A percentile compares a stretch with the other conserved stretches of the same genome.
phyloP scores from a whole-genome alignment of 2,113 vertebrate species.

The Mormyrus iriodes region DNA sequence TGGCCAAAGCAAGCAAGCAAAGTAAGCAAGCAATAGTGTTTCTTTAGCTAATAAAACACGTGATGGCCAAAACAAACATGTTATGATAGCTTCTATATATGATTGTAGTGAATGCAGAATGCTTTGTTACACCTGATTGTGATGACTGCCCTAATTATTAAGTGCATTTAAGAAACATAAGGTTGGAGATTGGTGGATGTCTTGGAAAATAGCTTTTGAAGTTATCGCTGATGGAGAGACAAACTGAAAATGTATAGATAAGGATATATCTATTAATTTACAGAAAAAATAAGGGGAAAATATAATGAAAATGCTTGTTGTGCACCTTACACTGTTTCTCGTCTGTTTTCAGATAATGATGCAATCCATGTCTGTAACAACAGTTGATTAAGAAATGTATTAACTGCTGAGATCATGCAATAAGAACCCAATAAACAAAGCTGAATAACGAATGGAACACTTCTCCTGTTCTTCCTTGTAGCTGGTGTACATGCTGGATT shows the following conservation, averaged over 20 bases:
- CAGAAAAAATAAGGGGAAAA: constrained; percentile 36
- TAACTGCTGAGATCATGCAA: constrained; percentile 59
- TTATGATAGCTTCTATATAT: constrained; percentile 65
- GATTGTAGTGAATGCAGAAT: constrained; percentile 68
- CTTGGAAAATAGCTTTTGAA: constrained; percentile 43
- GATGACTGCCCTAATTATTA: constrained; percentile 60
- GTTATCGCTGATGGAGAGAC: constrained; percentile 45
- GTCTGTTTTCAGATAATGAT: constrained; percentile 25
- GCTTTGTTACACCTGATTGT: constrained; percentile 69
- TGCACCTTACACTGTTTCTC: constrained; percentile 48
- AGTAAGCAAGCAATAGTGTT: constrained; percentile 61
- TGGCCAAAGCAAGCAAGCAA: constrained; percentile 40
- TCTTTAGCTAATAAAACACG: constrained; percentile 51
- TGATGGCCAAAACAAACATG: constrained; percentile 49
- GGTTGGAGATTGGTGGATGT: constrained; percentile 27
- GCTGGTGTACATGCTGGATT: neutral
- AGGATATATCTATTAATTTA: constrained; percentile 50
- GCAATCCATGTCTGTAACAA: constrained; percentile 44
- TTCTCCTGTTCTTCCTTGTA: neutral
- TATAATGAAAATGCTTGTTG: constrained; percentile 49
- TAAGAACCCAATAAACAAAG: constrained; percentile 59
- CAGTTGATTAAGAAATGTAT: constrained; percentile 56
- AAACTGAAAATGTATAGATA: constrained; percentile 46
- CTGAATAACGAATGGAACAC: constrained; percentile 41
- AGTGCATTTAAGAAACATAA: constrained; percentile 78